These are phyloP conservation scores for Rhinopithecus roxellana DNA, from an alignment of 2,113 vertebrate genomes.

Conservation along the genomic window DNA sequence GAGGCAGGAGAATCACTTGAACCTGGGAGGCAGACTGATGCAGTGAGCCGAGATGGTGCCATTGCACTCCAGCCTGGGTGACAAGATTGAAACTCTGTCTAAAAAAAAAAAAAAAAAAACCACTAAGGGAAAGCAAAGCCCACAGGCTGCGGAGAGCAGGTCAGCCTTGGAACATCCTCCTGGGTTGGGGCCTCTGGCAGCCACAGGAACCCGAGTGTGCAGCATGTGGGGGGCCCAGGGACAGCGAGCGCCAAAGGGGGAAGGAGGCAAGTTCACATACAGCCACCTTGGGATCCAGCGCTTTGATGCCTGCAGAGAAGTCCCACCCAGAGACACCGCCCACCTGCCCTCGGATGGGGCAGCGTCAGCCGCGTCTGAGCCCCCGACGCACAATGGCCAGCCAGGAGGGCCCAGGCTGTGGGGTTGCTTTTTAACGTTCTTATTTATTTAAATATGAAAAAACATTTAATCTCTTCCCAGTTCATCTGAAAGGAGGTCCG, in stretches of 20 bases:
- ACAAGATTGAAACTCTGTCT: too few relatives aligned
- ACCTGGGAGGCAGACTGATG: too few relatives aligned
- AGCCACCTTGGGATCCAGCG: accelerated
- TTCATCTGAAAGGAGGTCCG: constrained; percentile 54
- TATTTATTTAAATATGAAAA: constrained; percentile 77
- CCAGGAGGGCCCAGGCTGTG: accelerated
- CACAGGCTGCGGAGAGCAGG: accelerated
- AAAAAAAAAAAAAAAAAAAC: too few relatives aligned
- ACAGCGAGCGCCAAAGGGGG: too few relatives aligned
- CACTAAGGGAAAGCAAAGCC: too few relatives aligned
- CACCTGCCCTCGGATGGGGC: accelerated
- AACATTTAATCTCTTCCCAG: constrained; percentile 63
- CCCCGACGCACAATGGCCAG: accelerated
- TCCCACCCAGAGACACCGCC: neutral
- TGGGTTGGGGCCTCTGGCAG: neutral
- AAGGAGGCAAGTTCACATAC: neutral
- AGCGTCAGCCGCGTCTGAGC: neutral
- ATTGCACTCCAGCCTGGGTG: too few relatives aligned
- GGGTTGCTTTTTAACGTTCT: neutral
- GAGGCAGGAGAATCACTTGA: too few relatives aligned
- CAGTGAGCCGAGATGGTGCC: too few relatives aligned
- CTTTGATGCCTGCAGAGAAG: accelerated
- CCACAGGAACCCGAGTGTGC: neutral
- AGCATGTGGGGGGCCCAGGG: neutral
- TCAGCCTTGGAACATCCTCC: neutral